A percentile compares a stretch with the other conserved stretches of the same genome.
Conservation (phyloP, 2,888 invertebrate species). For the Trichogramma evanescens region DNA sequence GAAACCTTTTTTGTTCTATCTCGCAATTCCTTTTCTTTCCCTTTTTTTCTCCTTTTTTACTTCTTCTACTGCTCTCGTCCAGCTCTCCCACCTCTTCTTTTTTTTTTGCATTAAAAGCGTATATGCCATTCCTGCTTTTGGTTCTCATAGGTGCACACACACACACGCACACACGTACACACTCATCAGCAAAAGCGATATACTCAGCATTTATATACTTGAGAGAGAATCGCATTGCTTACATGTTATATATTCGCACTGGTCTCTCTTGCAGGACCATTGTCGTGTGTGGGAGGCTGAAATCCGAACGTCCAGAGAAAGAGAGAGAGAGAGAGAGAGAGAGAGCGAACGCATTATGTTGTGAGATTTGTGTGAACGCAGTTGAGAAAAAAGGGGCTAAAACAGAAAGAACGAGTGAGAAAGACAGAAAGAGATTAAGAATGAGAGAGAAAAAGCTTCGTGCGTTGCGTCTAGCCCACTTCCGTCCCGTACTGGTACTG, state of each 20-base stretch:
- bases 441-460: conserved; percentile 22
- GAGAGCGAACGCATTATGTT: conserved; percentile 22
- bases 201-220: too few species aligned
- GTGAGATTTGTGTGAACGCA: conserved; percentile 25
- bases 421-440: conserved; percentile 6
- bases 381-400: conserved; percentile 9
- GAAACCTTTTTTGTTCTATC: too few species aligned
- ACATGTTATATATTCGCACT: conserved; percentile 18
- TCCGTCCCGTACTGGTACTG: conserved; percentile 25
- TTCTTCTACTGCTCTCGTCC: not conserved
- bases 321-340: too few species aligned
- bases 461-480: conserved; percentile 29
- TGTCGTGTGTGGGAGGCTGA: conserved; percentile 41
- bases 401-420: not conserved
- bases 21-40: too few species aligned
- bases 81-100: conserved; percentile 6
- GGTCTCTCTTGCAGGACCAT: conserved; percentile 28
- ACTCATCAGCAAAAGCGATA: too few species aligned
- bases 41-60: too few species aligned
- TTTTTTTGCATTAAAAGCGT: not conserved
- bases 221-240: conserved; percentile 28
- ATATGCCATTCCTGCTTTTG: too few species aligned
- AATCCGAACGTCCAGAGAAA: conserved; percentile 32
- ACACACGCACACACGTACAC: too few species aligned
- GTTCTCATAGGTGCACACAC: too few species aligned